Conservation (phyloP, 2,113 vertebrate species). For the Muntiacus reevesi region DNA sequence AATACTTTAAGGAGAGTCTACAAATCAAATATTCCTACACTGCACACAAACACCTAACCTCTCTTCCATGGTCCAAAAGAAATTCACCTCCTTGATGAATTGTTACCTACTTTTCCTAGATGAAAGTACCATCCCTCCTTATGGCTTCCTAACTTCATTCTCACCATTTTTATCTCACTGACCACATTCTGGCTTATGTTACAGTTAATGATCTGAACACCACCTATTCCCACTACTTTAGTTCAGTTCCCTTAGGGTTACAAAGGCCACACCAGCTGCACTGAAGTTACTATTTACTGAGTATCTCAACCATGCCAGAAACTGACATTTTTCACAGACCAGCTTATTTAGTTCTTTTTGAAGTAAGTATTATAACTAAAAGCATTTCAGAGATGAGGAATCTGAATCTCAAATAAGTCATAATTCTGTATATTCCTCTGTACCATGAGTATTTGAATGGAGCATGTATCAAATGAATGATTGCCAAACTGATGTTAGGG, state of each 20-base stretch:
- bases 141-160: not conserved
- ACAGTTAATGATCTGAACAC: not conserved
- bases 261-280: not conserved
- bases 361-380: not conserved
- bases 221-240: not conserved
- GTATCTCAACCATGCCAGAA: not conserved
- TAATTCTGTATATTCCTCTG: not conserved
- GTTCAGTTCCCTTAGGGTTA: not conserved
- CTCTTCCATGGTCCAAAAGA: not conserved
- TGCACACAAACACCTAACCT: not conserved
- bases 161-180: not conserved
- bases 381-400: conserved; percentile 1
- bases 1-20: not conserved
- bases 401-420: not conserved
- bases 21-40: not conserved
- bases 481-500: not conserved
- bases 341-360: not conserved
- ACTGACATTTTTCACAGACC: not conserved
- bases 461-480: not conserved
- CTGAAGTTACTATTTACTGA: not conserved
- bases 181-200: not conserved
- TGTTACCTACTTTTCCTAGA: not conserved
- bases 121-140: not conserved
- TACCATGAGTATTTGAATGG: not conserved
- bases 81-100: not conserved